Conservation (phyloP, 2,888 invertebrate genomes). For the Thymelicus acteon region DNA sequence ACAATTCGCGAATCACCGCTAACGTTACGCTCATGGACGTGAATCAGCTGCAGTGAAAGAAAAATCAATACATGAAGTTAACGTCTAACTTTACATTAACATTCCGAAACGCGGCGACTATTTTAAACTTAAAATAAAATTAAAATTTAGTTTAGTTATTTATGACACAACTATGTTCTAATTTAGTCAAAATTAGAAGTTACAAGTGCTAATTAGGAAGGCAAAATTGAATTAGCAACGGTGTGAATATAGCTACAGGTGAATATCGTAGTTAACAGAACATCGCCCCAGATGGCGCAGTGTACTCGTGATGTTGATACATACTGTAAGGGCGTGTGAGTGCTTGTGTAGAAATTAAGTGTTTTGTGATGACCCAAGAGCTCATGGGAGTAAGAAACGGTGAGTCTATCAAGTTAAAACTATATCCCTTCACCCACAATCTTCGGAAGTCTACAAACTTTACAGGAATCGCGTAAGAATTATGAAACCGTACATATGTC, state of each 20-base stretch:
- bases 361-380: constrained; percentile 79
- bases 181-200: constrained; percentile 50
- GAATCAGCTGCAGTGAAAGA: constrained; percentile 76
- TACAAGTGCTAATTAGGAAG: constrained; percentile 50
- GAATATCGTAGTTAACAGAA: constrained; percentile 47
- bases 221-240: constrained; percentile 65
- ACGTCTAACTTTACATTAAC: constrained; percentile 12
- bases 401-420: constrained; percentile 63
- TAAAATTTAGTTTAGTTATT: constrained; percentile 20
- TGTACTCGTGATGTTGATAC: constrained; percentile 82
- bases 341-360: constrained; percentile 80
- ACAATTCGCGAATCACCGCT: constrained; percentile 60
- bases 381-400: constrained; percentile 73
- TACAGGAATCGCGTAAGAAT: constrained; percentile 69
- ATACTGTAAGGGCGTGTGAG: constrained; percentile 82
- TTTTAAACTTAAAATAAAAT: constrained; percentile 10
- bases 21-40: constrained; percentile 48
- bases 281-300: constrained; percentile 78
- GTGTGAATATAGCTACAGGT: constrained; percentile 69
- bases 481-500: constrained; percentile 78
- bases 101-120: neutral
- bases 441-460: constrained; percentile 56
- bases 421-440: constrained; percentile 45
- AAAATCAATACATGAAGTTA: constrained; percentile 72
- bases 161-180: constrained; percentile 46